A percentile compares a stretch with the other conserved stretches of the same genome.
phyloP scores from a whole-genome alignment of 1,140 invertebrate genomes.

The Orius insidiosus region DNA sequence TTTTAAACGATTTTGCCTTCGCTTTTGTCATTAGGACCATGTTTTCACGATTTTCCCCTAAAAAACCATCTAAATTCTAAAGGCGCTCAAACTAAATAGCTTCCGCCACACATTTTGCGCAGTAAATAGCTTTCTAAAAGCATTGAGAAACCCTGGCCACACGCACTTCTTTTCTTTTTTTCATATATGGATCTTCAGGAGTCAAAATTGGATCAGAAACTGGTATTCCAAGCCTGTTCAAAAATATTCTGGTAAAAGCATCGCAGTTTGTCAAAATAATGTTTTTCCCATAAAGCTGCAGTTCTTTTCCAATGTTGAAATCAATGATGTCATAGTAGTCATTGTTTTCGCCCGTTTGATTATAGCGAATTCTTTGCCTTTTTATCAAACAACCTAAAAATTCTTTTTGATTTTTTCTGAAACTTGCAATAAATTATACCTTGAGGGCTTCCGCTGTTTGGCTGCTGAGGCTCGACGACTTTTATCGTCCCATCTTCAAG shows the following conservation, averaged over 20 bases:
- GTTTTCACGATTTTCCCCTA: no score
- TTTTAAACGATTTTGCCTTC: no score
- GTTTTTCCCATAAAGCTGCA: conserved; percentile 54
- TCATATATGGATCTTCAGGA: conserved; percentile 35
- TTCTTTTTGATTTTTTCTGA: no score
- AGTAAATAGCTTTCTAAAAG: no score
- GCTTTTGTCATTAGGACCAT: no score
- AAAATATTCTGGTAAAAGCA: conserved; percentile 65
- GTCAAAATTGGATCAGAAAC: conserved; percentile 50
- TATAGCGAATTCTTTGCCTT: conserved; percentile 56
- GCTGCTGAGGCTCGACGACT: conserved; percentile 52
- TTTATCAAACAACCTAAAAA: conserved; percentile 46
- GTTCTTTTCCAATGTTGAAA: conserved; percentile 56
- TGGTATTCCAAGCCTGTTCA: conserved; percentile 64
- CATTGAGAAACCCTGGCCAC: no score
- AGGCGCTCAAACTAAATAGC: no score
- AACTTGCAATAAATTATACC: no score
- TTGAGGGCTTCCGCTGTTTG: conserved; percentile 56
- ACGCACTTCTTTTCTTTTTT: conserved; percentile 29
- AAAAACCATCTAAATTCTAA: no score
- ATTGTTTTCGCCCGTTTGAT: conserved; percentile 37
- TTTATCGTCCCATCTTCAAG: conserved; percentile 86
- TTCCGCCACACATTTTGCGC: no score
- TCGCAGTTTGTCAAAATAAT: conserved; percentile 73
- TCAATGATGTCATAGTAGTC: conserved; percentile 58